Conservation (phyloP, 2,797 vertebrate species). For the Diglossa cyanea region DNA sequence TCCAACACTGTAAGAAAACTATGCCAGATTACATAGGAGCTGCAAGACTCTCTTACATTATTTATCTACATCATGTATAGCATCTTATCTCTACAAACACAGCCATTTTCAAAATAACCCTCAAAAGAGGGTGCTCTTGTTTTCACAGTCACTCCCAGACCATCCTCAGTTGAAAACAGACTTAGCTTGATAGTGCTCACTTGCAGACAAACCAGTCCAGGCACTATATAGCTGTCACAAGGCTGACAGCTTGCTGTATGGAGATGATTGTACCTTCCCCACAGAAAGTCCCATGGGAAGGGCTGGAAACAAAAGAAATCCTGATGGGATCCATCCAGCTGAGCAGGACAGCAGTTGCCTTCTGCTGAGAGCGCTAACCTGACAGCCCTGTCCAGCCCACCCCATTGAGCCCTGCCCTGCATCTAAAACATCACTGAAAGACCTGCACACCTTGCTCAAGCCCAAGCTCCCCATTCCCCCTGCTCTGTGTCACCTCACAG, state of each 20-base stretch:
- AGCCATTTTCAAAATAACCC: not conserved
- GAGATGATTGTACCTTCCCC: conserved; percentile 7
- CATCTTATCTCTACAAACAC: not conserved
- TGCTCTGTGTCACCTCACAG: not conserved
- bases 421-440: accelerated
- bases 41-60: not conserved
- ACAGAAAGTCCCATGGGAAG: not conserved
- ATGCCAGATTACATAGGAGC: not conserved
- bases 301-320: not conserved
- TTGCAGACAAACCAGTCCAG: not conserved
- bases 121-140: not conserved
- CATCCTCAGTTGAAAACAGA: not conserved
- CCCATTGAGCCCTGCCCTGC: accelerated
- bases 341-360: not conserved
- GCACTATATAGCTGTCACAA: conserved; percentile 31
- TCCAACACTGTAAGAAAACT: not conserved
- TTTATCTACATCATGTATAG: not conserved
- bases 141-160: not conserved
- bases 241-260: conserved; percentile 20
- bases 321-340: not conserved
- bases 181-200: not conserved
- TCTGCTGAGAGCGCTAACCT: not conserved
- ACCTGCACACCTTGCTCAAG: not conserved
- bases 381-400: not conserved
- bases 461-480: accelerated